Conservation (phyloP, 2,888 invertebrate genomes). For the Drosophila cyrtoloma region DNA sequence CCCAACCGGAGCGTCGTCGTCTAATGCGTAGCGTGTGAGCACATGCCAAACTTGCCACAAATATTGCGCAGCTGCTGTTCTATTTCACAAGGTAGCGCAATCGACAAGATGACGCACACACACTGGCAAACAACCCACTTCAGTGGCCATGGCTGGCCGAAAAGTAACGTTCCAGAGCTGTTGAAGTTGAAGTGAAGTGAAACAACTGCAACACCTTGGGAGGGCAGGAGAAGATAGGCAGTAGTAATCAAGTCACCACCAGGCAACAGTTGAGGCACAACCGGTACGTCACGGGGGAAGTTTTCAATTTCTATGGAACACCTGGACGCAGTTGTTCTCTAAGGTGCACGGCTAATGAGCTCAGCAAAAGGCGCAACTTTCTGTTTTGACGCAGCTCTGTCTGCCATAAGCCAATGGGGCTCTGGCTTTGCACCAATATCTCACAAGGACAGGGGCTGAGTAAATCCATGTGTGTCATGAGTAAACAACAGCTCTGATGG, state of each 20-base stretch:
- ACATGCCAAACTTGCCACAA: constrained; percentile 73
- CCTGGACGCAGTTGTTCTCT: constrained; percentile 62
- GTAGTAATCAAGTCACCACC: constrained; percentile 40
- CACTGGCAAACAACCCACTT: constrained; percentile 2
- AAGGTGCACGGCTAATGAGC: constrained; percentile 72
- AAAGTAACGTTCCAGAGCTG: constrained; percentile 53
- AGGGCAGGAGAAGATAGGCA: constrained; percentile 16
- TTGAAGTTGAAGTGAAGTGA: constrained; percentile 25
- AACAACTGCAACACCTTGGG: constrained; percentile 66
- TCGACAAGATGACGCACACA: constrained; percentile 47
- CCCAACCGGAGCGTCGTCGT: neutral
- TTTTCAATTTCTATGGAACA: constrained; percentile 74
- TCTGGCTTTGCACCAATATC: neutral
- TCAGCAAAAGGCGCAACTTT: constrained; percentile 49
- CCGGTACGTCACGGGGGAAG: constrained; percentile 71
- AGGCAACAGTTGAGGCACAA: constrained; percentile 31
- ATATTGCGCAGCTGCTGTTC: constrained; percentile 71
- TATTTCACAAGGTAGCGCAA: constrained; percentile 64
- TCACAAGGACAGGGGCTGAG: neutral
- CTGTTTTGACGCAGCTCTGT: constrained; percentile 77
- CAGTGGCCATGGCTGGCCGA: constrained; percentile 1
- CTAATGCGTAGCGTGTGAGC: constrained; percentile 65
- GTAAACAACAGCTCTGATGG: constrained; percentile 62
- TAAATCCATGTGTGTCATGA: constrained; percentile 30
- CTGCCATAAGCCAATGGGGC: constrained; percentile 41